A percentile compares a stretch with the other conserved stretches of the same genome.
These are phyloP conservation scores for Sitta europaea DNA, from an alignment of 2,113 vertebrate species.

Conservation along the genomic window DNA sequence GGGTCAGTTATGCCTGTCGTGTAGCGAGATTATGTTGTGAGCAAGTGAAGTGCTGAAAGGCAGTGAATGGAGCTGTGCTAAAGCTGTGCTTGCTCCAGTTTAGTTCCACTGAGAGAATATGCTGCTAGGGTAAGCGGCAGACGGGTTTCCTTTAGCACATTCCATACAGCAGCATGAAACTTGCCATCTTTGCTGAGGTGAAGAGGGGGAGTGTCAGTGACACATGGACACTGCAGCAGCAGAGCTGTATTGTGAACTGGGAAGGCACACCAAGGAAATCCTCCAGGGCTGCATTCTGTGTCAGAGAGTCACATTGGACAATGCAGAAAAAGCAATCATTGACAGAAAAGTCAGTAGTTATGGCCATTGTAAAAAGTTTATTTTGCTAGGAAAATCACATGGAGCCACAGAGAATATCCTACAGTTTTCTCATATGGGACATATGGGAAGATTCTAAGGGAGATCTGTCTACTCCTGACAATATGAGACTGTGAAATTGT, in stretches of 20 bases:
- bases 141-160: background rate
- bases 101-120: background rate
- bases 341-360: background rate
- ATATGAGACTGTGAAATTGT: background rate
- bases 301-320: background rate
- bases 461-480: background rate
- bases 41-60: background rate
- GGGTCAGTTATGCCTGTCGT: conserved; percentile 1
- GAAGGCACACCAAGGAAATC: background rate
- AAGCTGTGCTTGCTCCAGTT: background rate
- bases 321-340: background rate
- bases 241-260: background rate
- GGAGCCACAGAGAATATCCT: background rate
- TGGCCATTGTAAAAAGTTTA: background rate
- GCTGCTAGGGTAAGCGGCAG: conserved; percentile 27
- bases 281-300: background rate
- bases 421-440: background rate
- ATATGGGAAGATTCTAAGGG: background rate
- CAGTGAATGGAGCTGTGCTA: background rate
- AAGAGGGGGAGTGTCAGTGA: background rate
- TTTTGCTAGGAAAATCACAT: background rate
- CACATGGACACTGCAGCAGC: background rate
- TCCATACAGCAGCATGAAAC: background rate
- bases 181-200: background rate
- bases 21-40: conserved; percentile 3